These are phyloP conservation scores for Planococcus citri DNA, from an alignment of 1,140 invertebrate genomes.

Conservation along the genomic window DNA sequence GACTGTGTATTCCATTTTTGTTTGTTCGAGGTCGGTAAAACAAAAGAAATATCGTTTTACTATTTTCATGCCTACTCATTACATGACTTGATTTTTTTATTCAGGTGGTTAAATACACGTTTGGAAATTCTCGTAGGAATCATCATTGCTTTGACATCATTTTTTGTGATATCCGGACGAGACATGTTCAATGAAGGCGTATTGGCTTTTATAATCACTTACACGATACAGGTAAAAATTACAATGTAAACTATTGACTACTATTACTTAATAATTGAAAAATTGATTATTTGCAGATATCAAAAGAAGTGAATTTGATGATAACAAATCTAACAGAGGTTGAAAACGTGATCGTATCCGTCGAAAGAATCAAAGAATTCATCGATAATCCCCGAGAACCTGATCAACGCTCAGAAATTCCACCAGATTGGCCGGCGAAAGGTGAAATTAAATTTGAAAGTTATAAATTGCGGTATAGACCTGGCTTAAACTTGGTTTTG, in stretches of 20 bases:
- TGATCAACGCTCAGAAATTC: no score
- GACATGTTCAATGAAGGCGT: constrained; percentile 57
- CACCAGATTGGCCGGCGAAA: not conserved
- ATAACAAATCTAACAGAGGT: constrained; percentile 92
- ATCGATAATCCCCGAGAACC: constrained; percentile 54
- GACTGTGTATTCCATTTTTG: constrained; percentile 74
- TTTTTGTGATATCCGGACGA: constrained; percentile 70
- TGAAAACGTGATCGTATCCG: constrained; percentile 93
- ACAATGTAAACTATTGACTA: no score
- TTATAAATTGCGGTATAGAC: constrained; percentile 17
- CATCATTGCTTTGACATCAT: constrained; percentile 75
- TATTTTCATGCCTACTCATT: no score
- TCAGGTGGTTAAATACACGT: constrained; percentile 75
- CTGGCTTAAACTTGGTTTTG: not conserved
- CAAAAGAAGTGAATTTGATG: constrained; percentile 88
- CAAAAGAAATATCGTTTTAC: no score
- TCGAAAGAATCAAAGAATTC: constrained; percentile 94
- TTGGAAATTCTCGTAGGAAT: constrained; percentile 86
- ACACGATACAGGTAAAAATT: no score
- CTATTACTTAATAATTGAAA: not conserved
- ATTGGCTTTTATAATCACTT: not conserved
- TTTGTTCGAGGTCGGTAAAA: constrained; percentile 55
- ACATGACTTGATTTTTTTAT: not conserved
- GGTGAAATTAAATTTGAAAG: constrained; percentile 11
- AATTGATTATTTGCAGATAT: constrained; percentile 46